A percentile compares a stretch with the other conserved stretches of the same genome.
phyloP scores from a whole-genome alignment of 2,888 invertebrate species.

The Pelosia muscerda region DNA sequence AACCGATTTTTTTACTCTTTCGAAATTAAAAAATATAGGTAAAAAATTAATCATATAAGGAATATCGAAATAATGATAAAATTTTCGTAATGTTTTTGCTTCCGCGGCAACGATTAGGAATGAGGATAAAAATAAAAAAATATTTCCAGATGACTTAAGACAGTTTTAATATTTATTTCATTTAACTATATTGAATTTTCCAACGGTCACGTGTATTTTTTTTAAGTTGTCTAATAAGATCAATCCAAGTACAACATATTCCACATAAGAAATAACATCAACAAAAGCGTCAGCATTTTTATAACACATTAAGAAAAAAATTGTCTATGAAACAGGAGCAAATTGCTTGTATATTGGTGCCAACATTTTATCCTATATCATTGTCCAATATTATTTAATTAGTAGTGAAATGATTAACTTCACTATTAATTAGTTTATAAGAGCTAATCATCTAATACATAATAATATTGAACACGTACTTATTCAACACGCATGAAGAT shows the following conservation, averaged over 20 bases:
- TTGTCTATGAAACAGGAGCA: constrained; percentile 39
- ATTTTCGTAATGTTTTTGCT: background rate
- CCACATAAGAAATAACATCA: constrained; percentile 37
- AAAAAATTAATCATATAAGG: too few species aligned
- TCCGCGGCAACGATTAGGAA: background rate
- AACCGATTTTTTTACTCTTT: too few species aligned
- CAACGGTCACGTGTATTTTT: constrained; percentile 1
- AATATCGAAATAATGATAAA: background rate
- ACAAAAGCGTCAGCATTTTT: constrained; percentile 40
- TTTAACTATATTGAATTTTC: constrained; percentile 2
- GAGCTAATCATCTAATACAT: constrained; percentile 3
- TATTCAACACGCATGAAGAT: background rate
- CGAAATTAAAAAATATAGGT: too few species aligned
- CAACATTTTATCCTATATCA: constrained; percentile 22
- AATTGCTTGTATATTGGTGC: constrained; percentile 24
- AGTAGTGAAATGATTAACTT: background rate
- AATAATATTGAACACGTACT: constrained; percentile 10
- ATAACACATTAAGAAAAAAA: constrained; percentile 35
- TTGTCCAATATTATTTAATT: constrained; percentile 1
- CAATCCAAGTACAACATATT: constrained; percentile 32
- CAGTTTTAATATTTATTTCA: background rate
- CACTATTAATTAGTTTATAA: constrained; percentile 3
- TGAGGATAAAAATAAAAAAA: background rate
- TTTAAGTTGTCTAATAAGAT: constrained; percentile 9
- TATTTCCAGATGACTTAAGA: background rate